Percentiles rank a stretch among this genome's conserved stretches.
Evolutionary conservation across 2,888 invertebrate species (phyloP).

Genomic region (Operophtera brumata): DNA sequence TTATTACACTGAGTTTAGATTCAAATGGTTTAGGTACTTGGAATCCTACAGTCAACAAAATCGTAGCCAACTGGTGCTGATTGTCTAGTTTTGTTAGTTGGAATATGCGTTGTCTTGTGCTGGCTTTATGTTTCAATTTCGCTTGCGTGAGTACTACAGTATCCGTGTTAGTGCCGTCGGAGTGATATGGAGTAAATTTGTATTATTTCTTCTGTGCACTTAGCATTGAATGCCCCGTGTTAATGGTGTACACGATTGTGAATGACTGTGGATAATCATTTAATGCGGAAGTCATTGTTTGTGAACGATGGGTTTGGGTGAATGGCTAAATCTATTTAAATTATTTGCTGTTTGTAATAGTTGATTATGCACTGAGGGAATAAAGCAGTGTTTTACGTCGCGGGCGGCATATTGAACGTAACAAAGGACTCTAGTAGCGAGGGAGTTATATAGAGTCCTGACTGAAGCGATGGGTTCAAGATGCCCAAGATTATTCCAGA

Average conservation of each 20-base stretch:
- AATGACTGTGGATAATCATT: constrained; percentile 46
- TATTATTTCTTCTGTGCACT: constrained; percentile 30
- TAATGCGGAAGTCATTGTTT: constrained; percentile 32
- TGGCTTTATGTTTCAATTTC: not conserved
- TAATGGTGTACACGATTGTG: constrained; percentile 48
- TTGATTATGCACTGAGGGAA: too few species aligned
- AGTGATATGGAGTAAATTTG: not conserved
- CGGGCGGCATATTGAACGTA: too few species aligned
- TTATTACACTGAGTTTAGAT: not conserved
- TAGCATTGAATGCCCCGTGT: constrained; percentile 57
- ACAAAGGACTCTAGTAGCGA: too few species aligned
- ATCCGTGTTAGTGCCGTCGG: too few species aligned
- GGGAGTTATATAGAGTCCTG: too few species aligned
- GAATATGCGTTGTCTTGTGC: not conserved
- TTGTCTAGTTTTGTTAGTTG: too few species aligned
- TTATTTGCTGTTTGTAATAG: constrained; percentile 5
- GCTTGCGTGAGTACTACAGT: not conserved
- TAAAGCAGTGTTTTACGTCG: too few species aligned
- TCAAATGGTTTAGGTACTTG: not conserved
- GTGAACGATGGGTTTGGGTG: constrained; percentile 7
- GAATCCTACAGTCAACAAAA: not conserved
- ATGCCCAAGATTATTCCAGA: too few species aligned
- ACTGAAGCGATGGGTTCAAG: too few species aligned
- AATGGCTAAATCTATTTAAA: constrained; percentile 17
- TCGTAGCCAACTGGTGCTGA: not conserved